Evolutionary conservation across 2,113 vertebrate genomes (phyloP), one percentile per base, ranked within the genome.

Genomic region (Catagonus wagneri): DNA sequence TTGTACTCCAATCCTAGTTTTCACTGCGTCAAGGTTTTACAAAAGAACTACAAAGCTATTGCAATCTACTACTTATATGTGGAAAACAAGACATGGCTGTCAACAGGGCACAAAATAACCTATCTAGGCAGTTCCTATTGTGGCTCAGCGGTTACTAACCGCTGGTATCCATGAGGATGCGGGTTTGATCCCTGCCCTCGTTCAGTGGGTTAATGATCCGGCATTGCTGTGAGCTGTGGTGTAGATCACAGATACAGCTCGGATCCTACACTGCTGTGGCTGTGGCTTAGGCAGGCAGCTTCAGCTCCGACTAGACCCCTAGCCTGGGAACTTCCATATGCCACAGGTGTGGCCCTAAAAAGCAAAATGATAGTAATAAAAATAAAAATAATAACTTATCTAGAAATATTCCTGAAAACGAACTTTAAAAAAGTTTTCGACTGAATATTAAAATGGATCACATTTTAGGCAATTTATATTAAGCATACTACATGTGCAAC

Each of bases 41-140:
- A 87, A 71, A 56, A 90, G 32, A 88, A 65, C 11, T 84, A 93
- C 65, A 96, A 84, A 98, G n/a, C 39, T 90, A 65, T 39, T 32
- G 6, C 81, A 96, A 93, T 76, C 66, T 94, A 92, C 20, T 52
- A 29, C 39, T 81, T 84, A 80, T 4, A 78, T 87, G 39, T 65
- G 3, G 89, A 97, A 96, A 93, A 94, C 44, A 94, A 96, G 95
- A 29, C 44, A 11, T 3, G 1, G 13, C 11, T 65, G 25, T 94
- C 96, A 89, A 81, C 50, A 63, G 72, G 29, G 39, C 89, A 83
- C 44, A 97, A 97, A 93, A 89, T 60, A 14, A 91, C 80, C 19
- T 89, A 50, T 52, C 32, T 95, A 84, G 65, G 44, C 44, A 44
- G 44, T 44, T 44, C 44, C 44, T 44, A 8, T 44, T 44, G 44